Evolutionary conservation across 2,113 vertebrate species (phyloP).

Genomic region (Chloebia gouldiae): DNA sequence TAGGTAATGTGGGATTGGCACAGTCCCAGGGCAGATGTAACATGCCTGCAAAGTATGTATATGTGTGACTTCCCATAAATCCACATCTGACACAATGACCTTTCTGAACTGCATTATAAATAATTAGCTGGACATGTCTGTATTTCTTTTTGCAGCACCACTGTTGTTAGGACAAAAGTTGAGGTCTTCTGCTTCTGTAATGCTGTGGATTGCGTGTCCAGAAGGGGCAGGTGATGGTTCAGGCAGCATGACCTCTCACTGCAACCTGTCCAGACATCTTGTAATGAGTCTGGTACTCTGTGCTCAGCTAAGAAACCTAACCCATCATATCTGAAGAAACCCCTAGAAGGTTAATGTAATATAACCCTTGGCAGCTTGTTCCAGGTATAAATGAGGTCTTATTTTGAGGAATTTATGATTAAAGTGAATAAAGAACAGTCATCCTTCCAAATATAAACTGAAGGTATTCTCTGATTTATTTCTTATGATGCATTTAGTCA

Average conservation of each 20-base stretch:
- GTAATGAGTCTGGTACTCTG: slow-evolving; percentile 11
- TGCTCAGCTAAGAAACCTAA: neutral
- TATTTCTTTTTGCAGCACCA: slow-evolving; percentile 36
- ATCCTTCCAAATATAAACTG: slow-evolving; percentile 25
- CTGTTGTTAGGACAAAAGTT: neutral
- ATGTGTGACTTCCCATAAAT: slow-evolving; percentile 45
- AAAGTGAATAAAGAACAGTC: slow-evolving; percentile 34
- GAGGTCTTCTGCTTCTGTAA: neutral
- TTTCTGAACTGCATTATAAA: slow-evolving; percentile 20
- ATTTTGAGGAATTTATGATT: slow-evolving; percentile 53
- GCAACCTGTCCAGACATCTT: slow-evolving; percentile 24
- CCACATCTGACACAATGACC: neutral
- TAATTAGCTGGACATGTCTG: slow-evolving; percentile 22
- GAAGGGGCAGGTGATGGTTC: neutral
- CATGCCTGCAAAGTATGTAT: neutral
- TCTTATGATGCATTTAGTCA: slow-evolving; percentile 45
- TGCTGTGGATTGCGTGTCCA: neutral
- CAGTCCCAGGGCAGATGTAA: slow-evolving; percentile 53
- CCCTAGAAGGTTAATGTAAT: slow-evolving; percentile 43
- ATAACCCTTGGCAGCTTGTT: slow-evolving; percentile 33
- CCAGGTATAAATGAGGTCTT: slow-evolving; percentile 21
- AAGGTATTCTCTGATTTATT: slow-evolving; percentile 52
- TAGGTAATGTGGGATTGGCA: slow-evolving; percentile 48
- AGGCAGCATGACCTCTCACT: neutral
- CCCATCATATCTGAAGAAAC: neutral